Evolutionary conservation across 1,140 invertebrate species (phyloP).

Genomic region (Drosophila ohnishii): DNA sequence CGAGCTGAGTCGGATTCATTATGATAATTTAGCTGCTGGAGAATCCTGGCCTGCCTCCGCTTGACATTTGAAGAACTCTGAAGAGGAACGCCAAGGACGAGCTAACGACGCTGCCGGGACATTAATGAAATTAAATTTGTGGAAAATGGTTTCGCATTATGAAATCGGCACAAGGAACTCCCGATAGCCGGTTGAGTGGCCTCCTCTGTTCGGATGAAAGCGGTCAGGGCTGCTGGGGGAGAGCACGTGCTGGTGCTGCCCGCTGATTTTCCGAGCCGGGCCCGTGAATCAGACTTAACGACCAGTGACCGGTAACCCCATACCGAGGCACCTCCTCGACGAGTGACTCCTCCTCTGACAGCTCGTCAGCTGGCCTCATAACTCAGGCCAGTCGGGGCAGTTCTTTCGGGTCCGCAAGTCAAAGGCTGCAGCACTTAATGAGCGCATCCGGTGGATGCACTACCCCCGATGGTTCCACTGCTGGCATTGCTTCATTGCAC

Average conservation of each 20-base stretch:
- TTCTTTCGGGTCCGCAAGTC: slow-evolving; percentile 48
- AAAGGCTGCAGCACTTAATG: slow-evolving; percentile 76
- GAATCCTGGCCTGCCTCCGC: slow-evolving; percentile 50
- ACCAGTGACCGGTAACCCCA: slow-evolving; percentile 39
- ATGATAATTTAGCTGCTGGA: slow-evolving; percentile 76
- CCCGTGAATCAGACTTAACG: slow-evolving; percentile 67
- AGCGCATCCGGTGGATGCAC: slow-evolving; percentile 66
- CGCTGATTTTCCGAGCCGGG: slow-evolving; percentile 43
- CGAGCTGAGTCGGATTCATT: slow-evolving; percentile 70
- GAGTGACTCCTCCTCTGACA: slow-evolving; percentile 55
- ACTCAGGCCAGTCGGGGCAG: slow-evolving; percentile 50
- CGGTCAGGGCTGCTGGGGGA: slow-evolving; percentile 15
- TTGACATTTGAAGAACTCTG: slow-evolving; percentile 77
- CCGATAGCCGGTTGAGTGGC: slow-evolving; percentile 13
- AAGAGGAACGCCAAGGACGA: slow-evolving; percentile 33
- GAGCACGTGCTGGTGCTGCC: slow-evolving; percentile 62
- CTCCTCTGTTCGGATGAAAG: slow-evolving; percentile 25
- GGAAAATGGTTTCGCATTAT: slow-evolving; percentile 61
- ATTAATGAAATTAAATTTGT: slow-evolving; percentile 78
- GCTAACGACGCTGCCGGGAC: slow-evolving; percentile 36
- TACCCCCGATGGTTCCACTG: slow-evolving; percentile 24
- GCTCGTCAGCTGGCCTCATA: slow-evolving; percentile 79
- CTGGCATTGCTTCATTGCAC: slow-evolving; percentile 80
- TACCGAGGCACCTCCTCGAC: slow-evolving; percentile 11
- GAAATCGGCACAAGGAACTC: background rate